Conservation (phyloP, 1,140 invertebrate genomes). For the Papilio polyxenes region DNA sequence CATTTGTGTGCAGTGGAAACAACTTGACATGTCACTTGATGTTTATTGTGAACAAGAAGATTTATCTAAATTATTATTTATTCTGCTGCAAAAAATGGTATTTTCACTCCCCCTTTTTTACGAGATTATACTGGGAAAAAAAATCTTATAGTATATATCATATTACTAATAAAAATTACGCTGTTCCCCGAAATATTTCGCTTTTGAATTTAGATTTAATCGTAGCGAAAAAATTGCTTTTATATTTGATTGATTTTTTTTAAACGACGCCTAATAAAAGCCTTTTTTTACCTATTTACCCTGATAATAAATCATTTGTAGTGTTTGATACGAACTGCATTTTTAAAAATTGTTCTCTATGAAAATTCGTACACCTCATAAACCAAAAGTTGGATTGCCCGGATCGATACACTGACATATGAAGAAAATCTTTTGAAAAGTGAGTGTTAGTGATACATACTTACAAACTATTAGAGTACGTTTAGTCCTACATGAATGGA, state of each 20-base stretch:
- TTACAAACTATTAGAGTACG: background rate
- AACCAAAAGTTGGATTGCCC: background rate
- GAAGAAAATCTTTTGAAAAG: background rate
- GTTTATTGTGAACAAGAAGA: background rate
- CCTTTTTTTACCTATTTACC: background rate
- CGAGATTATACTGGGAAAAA: background rate
- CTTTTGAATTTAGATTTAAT: background rate
- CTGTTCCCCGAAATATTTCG: slow-evolving; percentile 14
- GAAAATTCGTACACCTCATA: background rate
- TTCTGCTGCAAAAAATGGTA: background rate
- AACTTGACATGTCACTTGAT: no score
- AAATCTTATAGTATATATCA: background rate
- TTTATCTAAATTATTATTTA: slow-evolving; percentile 14
- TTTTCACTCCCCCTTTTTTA: background rate
- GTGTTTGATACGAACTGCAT: background rate
- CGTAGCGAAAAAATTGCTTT: background rate
- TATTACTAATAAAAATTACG: slow-evolving; percentile 13
- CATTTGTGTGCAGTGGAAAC: no score
- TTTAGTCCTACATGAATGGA: background rate
- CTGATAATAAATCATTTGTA: background rate
- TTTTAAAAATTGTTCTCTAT: background rate
- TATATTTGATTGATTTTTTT: background rate
- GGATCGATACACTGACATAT: background rate
- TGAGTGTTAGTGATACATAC: background rate
- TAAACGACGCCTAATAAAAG: background rate